phyloP scores from a whole-genome alignment of 1,140 invertebrate genomes.

The Drosophila ironensis region DNA sequence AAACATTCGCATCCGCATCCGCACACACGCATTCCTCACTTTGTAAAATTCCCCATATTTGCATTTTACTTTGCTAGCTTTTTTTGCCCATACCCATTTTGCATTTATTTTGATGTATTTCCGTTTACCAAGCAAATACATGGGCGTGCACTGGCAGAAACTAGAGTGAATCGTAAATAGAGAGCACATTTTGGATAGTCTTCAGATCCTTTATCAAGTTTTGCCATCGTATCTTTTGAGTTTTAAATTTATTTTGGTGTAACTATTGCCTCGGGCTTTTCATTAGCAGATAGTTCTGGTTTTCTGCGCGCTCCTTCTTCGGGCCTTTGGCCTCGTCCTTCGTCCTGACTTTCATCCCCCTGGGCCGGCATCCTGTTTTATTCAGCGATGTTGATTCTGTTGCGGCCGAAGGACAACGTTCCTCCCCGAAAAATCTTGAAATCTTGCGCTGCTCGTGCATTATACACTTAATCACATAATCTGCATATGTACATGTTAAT shows the following conservation, averaged over 20 bases:
- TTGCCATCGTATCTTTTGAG: too few species aligned
- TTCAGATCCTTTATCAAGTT: too few species aligned
- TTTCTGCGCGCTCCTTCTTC: background rate
- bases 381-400: background rate
- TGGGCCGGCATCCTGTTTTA: too few species aligned
- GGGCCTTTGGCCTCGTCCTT: background rate
- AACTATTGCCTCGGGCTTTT: too few species aligned
- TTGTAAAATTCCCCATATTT: constrained; percentile 50
- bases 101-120: constrained; percentile 77
- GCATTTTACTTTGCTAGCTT: constrained; percentile 41
- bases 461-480: constrained; percentile 73
- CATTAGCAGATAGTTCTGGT: constrained; percentile 71
- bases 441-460: background rate
- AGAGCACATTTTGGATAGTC: background rate
- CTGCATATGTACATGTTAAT: constrained; percentile 79
- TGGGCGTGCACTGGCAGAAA: background rate
- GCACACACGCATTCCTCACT: constrained; percentile 16
- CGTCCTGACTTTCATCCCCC: background rate
- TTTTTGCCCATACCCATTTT: constrained; percentile 26
- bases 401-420: background rate
- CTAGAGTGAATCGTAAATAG: too few species aligned
- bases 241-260: too few species aligned
- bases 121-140: constrained; percentile 61
- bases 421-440: background rate
- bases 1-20: constrained; percentile 23